Conservation (phyloP, 2,888 invertebrate genomes). For the Lissonota sp. region DNA sequence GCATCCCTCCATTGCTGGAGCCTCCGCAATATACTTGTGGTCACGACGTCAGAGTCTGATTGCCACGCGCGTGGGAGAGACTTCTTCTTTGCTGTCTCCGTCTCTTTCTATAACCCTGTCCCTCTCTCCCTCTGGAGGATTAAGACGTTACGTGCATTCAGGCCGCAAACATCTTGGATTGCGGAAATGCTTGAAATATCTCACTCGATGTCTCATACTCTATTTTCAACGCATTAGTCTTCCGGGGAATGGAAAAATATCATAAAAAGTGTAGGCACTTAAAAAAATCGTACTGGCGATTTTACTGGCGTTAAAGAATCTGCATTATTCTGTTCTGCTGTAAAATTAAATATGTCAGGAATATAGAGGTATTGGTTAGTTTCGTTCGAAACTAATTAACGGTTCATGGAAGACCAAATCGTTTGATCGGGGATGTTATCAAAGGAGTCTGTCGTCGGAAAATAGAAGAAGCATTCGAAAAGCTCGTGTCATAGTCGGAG, state of each 20-base stretch:
- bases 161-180: slow-evolving; percentile 22
- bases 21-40: background rate
- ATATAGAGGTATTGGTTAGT: too few species aligned
- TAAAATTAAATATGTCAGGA: too few species aligned
- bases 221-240: background rate
- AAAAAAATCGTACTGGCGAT: too few species aligned
- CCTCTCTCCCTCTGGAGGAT: slow-evolving; percentile 26
- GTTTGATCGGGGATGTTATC: too few species aligned
- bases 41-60: background rate
- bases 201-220: background rate
- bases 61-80: background rate
- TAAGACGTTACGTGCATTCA: slow-evolving; percentile 33
- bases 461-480: too few species aligned
- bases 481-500: background rate
- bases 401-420: too few species aligned
- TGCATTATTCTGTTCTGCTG: too few species aligned
- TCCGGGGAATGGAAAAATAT: too few species aligned
- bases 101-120: background rate
- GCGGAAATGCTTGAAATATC: slow-evolving; percentile 39
- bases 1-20: slow-evolving; percentile 9
- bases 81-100: background rate
- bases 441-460: too few species aligned
- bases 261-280: too few species aligned
- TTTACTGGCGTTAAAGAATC: too few species aligned
- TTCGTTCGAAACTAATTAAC: too few species aligned